Evolutionary conservation across 1,140 invertebrate species (phyloP).

Genomic region (Holotrichia oblita): DNA sequence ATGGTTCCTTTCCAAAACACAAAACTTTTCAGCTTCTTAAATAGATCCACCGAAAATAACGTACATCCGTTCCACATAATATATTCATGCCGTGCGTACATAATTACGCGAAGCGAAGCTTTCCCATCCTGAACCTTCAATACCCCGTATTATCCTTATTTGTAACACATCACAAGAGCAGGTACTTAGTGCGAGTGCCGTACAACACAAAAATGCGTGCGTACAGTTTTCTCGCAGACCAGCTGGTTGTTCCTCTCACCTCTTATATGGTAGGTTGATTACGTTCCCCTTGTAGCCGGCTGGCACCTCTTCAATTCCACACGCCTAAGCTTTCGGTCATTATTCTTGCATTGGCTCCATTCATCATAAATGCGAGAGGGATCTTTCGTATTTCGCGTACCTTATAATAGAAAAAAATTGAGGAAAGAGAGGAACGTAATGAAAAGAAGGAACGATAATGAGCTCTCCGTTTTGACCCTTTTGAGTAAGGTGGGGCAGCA

Average conservation of each 20-base stretch:
- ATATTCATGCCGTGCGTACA: not conserved
- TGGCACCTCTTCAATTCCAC: not conserved
- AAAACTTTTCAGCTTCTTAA: not conserved
- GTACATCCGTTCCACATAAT: not conserved
- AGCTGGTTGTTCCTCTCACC: not conserved
- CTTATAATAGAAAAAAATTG: not conserved
- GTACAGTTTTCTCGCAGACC: not conserved
- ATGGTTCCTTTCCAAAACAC: not conserved
- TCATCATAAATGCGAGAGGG: constrained; percentile 2
- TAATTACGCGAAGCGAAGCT: not conserved
- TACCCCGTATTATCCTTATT: not conserved
- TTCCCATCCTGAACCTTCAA: not conserved
- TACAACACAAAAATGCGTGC: too few species aligned
- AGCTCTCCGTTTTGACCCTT: not conserved
- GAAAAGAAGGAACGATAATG: not conserved
- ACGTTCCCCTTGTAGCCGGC: not conserved
- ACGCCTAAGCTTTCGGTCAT: constrained; percentile 6
- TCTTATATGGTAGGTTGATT: not conserved
- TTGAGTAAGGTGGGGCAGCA: not conserved
- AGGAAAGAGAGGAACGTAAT: not conserved
- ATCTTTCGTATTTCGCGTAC: not conserved
- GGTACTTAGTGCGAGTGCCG: not conserved
- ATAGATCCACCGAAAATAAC: not conserved
- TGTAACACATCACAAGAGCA: constrained; percentile 1
- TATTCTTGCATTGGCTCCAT: constrained; percentile 12